Evolutionary conservation across 1,140 invertebrate species (phyloP), one percentile per base, ranked within the genome.

Genomic region (Scylla paramamosain): DNA sequence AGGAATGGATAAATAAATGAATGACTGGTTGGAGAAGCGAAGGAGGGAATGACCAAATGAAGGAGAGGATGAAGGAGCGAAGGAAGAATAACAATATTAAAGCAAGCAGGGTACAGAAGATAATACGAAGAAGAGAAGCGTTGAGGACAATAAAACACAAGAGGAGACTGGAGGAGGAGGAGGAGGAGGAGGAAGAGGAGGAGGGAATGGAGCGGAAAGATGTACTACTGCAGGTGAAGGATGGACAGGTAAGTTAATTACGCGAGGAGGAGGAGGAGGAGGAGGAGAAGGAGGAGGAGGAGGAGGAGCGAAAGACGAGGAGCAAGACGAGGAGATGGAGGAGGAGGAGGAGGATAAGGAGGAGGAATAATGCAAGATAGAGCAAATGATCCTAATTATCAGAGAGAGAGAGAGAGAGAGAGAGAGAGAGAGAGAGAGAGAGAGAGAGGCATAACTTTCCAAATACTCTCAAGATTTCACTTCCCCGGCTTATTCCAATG

Each of bases 191-290:
- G 8, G 39, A 20, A 7, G 46, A n/a, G 8, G 4, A 3, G 87
- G 31, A 20, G 6, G 32, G 7, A 12, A 3, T 1, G 84, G 84
- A 10, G 29, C 8, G 31, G 45, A 39, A 46, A 48, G 39, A 46
- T 45, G 39, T 25, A 48, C 39, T 46, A 89, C 39, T 39, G 31
- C 45, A 25, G 87, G 87, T 89, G 39, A 48, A 46, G 39, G 25
- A 89, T 89, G 25, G 87, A 46, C 87, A 28, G 46, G 32, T 45
- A 89, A 28, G 46, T 45, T 89, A 45, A 45, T 89, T 89, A 89
- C 46, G n/a, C 12, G 28, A 46, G 84, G 31, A 39, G 31, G 31
- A 39, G 28, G 28, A 46, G 84, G 14, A 39, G 31, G 31, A 39
- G 84, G 31, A 46, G 14, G 84, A 46, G 52, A 4, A 52, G 48